Conservation (phyloP, 2,113 vertebrate genomes). For the Ptyas mucosa region DNA sequence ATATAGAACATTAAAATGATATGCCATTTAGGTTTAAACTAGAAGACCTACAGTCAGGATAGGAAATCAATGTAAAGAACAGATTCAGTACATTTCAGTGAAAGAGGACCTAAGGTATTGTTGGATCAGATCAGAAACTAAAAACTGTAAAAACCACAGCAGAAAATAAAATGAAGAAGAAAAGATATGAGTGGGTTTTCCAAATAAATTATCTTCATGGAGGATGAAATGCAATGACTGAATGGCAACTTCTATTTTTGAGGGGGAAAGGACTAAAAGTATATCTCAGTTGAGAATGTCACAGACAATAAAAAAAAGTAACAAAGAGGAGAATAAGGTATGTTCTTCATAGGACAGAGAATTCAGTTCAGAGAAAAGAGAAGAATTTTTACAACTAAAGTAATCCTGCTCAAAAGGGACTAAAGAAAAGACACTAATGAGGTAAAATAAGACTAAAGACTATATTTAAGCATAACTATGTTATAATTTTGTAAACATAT, state of each 20-base stretch:
- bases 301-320: neutral
- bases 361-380: neutral
- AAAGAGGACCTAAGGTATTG: neutral
- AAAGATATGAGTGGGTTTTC: neutral
- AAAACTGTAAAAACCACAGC: neutral
- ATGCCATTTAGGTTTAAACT: neutral
- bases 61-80: neutral
- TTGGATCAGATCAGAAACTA: neutral
- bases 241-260: neutral
- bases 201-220: neutral
- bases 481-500: neutral
- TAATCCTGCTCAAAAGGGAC: neutral
- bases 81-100: neutral
- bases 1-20: neutral
- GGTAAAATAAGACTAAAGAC: neutral
- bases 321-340: neutral
- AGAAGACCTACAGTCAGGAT: neutral
- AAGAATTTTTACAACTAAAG: neutral
- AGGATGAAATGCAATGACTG: neutral
- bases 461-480: neutral
- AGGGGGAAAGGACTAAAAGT: neutral
- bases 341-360: neutral
- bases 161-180: neutral
- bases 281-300: neutral
- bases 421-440: neutral